Evolutionary conservation across 2,797 vertebrate species (phyloP), one percentile per base, ranked within the genome.

Genomic region (Syngnathus rostellatus): DNA sequence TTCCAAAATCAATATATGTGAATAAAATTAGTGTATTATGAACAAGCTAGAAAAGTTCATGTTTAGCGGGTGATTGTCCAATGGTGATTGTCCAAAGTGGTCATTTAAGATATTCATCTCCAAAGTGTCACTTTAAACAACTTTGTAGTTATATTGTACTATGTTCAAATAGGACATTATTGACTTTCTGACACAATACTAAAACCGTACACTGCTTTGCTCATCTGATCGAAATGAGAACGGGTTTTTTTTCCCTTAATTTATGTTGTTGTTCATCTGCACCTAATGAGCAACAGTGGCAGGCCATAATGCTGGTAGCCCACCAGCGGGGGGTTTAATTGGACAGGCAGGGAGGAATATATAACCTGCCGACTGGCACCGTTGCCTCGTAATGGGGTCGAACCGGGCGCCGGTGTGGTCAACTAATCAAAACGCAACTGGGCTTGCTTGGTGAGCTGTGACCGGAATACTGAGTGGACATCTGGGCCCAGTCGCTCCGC

Each of bases 371-470:
- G 80, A 87, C 85, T 86, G 82, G 81, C 81, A 81, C 81, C 59
- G 63, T 87, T 88, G 86, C 86, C 88, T 85, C 81, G 79, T 90
- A 89, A 92, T 89, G 72, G 82, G 83, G 80, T 85, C 77, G 80
- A 82, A 72, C 80, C 77, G 82, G 81, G 85, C 84, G 80, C 77
- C 74, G 69, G 80, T 74, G 83, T 86, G 86, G 87, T 87, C 84
- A 88, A 79, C 83, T 89, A 90, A 92, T 92, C 85, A 90, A 75
- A 58, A 81, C 75, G 68, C 76, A 81, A 79, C 83, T 74, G 84
- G 55, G 87, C 73, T 81, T 78, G 78, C 75, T 83, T 79, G 74
- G 79, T 81, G 61, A 83, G 72, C 75, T 76, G 79, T 91, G 89
- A 89, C 82, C 70, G 72, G 87, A 91, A 90, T 89, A 87, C 77